These are phyloP conservation scores for Sclerodermus sp. DNA, from an alignment of 2,888 invertebrate genomes.

Conservation along the genomic window DNA sequence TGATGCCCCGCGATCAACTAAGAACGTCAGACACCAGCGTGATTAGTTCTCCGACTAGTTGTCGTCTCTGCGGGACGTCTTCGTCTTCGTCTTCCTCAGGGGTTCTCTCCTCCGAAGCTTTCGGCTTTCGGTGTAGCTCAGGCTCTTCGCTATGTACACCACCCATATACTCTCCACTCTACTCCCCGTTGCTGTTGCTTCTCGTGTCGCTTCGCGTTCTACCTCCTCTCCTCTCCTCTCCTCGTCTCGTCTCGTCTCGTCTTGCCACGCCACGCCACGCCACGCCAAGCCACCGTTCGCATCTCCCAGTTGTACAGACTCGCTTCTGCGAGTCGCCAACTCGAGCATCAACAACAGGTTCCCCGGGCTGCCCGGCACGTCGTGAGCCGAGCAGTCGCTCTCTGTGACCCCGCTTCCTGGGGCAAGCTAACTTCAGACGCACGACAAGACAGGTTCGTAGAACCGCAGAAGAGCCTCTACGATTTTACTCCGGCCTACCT, in stretches of 20 bases:
- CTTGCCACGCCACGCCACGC: no score
- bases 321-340: no score
- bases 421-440: slow-evolving; percentile 13
- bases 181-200: no score
- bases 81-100: slow-evolving; percentile 20
- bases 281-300: no score
- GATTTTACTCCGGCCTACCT: no score
- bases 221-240: slow-evolving; percentile 1
- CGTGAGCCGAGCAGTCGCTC: no score
- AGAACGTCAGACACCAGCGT: slow-evolving; percentile 26
- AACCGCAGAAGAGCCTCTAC: background rate
- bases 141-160: slow-evolving; percentile 4
- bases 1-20: slow-evolving; percentile 27
- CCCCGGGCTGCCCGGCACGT: no score
- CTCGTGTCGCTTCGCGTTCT: background rate
- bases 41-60: slow-evolving; percentile 41
- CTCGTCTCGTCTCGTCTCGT: slow-evolving; percentile 12
- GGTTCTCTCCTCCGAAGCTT: slow-evolving; percentile 8
- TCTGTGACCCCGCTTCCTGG: slow-evolving; percentile 11
- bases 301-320: no score
- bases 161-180: no score
- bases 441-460: slow-evolving; percentile 5
- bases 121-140: background rate
- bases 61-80: slow-evolving; percentile 42
- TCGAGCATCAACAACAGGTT: no score